Percentiles rank a stretch among this genome's conserved stretches.
Conservation (phyloP, 2,797 vertebrate genomes). For the Sebastes jordani region DNA sequence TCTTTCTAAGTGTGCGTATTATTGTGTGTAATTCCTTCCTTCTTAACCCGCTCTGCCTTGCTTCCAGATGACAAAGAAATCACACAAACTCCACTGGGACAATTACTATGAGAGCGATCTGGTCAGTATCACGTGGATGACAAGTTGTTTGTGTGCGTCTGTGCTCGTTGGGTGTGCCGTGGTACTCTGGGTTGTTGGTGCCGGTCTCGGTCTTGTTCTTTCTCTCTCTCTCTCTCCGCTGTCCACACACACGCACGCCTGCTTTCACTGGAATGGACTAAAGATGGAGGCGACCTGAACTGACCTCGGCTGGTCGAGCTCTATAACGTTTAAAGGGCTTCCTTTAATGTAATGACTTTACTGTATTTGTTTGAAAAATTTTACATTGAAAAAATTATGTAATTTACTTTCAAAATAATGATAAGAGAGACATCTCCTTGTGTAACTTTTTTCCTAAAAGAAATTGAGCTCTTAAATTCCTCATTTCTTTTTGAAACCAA, state of each 20-base stretch:
- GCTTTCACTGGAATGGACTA: constrained; percentile 29
- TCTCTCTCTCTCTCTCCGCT: constrained; percentile 11
- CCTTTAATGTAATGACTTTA: background rate
- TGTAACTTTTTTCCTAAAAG: no score
- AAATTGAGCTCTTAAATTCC: background rate
- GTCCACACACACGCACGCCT: constrained; percentile 28
- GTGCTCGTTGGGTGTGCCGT: constrained; percentile 62
- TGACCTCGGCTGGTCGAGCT: constrained; percentile 31
- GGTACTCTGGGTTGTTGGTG: constrained; percentile 42
- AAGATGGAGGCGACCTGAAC: constrained; percentile 29
- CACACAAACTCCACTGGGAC: constrained; percentile 94
- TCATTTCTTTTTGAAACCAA: background rate
- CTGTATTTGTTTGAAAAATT: background rate
- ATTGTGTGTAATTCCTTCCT: constrained; percentile 44
- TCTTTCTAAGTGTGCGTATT: constrained; percentile 11
- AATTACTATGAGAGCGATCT: constrained; percentile 95
- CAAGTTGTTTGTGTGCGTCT: constrained; percentile 58
- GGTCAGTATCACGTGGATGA: constrained; percentile 88
- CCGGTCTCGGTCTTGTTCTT: constrained; percentile 44
- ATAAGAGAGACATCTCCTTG: background rate
- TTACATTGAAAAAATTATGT: background rate
- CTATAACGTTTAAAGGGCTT: constrained; percentile 58
- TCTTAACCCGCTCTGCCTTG: constrained; percentile 84
- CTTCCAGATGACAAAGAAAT: constrained; percentile 96
- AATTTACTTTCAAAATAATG: background rate